phyloP scores from a whole-genome alignment of 2,888 invertebrate species.

The Lepeophtheirus nordmannii region DNA sequence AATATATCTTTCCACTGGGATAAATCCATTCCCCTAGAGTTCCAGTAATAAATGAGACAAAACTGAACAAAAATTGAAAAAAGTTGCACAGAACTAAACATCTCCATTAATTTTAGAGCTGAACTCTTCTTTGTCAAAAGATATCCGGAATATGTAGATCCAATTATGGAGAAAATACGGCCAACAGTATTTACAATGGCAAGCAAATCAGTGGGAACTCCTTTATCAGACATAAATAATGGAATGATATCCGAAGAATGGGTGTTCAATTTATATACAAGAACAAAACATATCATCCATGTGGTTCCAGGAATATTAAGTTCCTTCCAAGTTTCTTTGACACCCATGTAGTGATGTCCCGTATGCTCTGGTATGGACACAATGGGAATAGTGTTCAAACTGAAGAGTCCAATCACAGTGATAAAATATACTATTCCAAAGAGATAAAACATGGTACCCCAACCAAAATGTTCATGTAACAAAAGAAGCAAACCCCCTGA shows the following conservation, averaged over 20 bases:
- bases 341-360: not conserved
- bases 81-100: not conserved
- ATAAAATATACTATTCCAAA: not conserved
- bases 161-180: not conserved
- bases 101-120: not conserved
- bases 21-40: not conserved
- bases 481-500: constrained; percentile 5
- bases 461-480: not conserved
- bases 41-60: not conserved
- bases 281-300: not conserved
- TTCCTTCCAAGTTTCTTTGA: not conserved
- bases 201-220: not conserved
- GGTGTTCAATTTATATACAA: not conserved
- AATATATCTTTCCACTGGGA: not conserved
- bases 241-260: not conserved
- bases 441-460: not conserved
- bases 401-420: not conserved
- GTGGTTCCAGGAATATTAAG: not conserved
- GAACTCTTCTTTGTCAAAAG: not conserved
- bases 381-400: not conserved
- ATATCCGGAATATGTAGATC: not conserved
- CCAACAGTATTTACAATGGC: not conserved
- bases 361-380: not conserved
- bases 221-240: constrained; percentile 2
- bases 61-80: not conserved